Evolutionary conservation across 2,888 invertebrate species (phyloP), one percentile per base, ranked within the genome.

Genomic region (Metopia argyrocephala): DNA sequence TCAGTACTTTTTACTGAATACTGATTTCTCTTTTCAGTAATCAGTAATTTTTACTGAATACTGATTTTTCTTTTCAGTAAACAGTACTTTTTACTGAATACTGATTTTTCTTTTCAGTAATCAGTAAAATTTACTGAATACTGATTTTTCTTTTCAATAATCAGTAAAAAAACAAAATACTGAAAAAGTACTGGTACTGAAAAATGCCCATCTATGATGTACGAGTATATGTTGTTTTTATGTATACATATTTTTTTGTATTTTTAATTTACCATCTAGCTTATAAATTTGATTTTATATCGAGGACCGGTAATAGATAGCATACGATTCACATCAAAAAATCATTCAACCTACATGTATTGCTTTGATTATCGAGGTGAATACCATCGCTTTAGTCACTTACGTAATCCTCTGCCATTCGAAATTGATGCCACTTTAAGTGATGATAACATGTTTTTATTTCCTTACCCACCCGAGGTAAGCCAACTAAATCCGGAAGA

Each of bases 361-460:
- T 88, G 90, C 25, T 92, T 92, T 79, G 91, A 91, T 81, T 92
- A 91, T 85, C 87, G 89, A 21, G 92, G 92, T 50, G 85, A 89
- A 73, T 84, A 86, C 50, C 90, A 90, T 83, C 87, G 90, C 54
- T 91, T 91, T 76, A 89, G 89, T 0, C 84, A 86, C 54, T 84
- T 89, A 46, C 84, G 84, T 2, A 88, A 87, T 21, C 86, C 88
- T 0, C 84, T 91, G 82, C 91, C 91, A 0, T 91, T 91, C 75
- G 87, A 88, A 52, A 89, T 91, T 62, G 92, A 93, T 45, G 92
- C 92, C 4, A 92, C 92, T 54, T 92, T 93, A 71, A 92, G 93
- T 18, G 92, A 93, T 82, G 93, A 93, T 78, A 90, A 92, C 6
- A 91, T 93, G 20, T 92, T 93, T 82, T 85, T 93, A 23, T 93